phyloP scores from a whole-genome alignment of 1,140 invertebrate genomes.

The Papilio polytes region DNA sequence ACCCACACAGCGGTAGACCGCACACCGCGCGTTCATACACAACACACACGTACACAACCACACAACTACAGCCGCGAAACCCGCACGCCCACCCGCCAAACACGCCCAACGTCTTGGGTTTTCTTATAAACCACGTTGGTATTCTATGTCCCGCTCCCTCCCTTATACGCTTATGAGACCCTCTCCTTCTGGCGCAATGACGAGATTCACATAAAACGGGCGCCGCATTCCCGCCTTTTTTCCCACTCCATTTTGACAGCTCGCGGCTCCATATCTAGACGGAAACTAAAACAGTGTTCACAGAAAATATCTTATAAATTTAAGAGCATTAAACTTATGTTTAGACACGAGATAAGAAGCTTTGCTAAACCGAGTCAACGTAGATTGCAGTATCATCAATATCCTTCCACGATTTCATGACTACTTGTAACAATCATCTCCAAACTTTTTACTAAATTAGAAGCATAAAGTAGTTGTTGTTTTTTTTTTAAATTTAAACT shows the following conservation, averaged over 20 bases:
- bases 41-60: conserved; percentile 57
- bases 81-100: conserved; percentile 82
- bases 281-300: conserved; percentile 79
- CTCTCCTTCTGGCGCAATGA: conserved; percentile 76
- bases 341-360: background rate
- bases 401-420: background rate
- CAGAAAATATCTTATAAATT: conserved; percentile 46
- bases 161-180: conserved; percentile 34
- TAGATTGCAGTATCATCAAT: background rate
- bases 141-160: conserved; percentile 69
- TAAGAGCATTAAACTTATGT: background rate
- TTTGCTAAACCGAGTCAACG: background rate
- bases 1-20: conserved; percentile 60
- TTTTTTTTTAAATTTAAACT: too few relatives aligned
- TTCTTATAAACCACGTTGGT: conserved; percentile 83
- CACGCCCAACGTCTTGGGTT: conserved; percentile 84
- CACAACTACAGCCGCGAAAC: conserved; percentile 71
- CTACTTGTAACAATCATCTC: background rate
- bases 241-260: conserved; percentile 84
- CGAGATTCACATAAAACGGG: conserved; percentile 81
- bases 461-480: too few relatives aligned
- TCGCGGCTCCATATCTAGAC: conserved; percentile 83
- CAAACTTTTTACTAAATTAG: background rate
- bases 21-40: conserved; percentile 56
- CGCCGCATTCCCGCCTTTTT: conserved; percentile 83